Conservation (phyloP, 2,888 invertebrate genomes). For the Diaphora mendica region DNA sequence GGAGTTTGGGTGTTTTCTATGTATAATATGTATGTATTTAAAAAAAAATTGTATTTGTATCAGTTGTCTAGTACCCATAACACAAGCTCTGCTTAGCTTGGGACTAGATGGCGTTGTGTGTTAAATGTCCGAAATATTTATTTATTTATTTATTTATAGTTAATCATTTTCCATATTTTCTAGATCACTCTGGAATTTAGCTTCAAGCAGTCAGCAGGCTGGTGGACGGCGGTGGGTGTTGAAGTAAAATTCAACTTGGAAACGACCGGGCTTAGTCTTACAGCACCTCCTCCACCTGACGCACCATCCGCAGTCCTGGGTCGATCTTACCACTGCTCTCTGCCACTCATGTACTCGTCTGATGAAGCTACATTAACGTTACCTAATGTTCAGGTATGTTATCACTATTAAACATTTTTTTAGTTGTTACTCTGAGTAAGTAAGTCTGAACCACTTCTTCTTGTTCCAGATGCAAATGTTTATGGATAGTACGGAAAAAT, state of each 20-base stretch:
- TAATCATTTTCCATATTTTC: constrained; percentile 6
- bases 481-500: constrained; percentile 84
- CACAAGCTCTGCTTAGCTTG: too few species aligned
- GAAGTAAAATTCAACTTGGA: constrained; percentile 82
- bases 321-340: constrained; percentile 85
- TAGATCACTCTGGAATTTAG: constrained; percentile 86
- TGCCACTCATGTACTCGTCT: constrained; percentile 80
- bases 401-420: not conserved
- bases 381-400: constrained; percentile 81
- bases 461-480: constrained; percentile 82
- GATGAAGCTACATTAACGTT: constrained; percentile 80
- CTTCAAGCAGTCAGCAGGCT: constrained; percentile 81
- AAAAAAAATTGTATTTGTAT: too few species aligned
- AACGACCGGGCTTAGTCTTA: constrained; percentile 71
- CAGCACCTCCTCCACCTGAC: constrained; percentile 74
- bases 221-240: constrained; percentile 86
- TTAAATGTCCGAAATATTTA: too few species aligned
- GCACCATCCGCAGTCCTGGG: constrained; percentile 84
- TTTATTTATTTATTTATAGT: too few species aligned
- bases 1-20: too few species aligned
- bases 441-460: not conserved
- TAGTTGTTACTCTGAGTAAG: not conserved
- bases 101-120: too few species aligned
- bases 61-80: too few species aligned
- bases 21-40: too few species aligned